Evolutionary conservation across 1,140 invertebrate species (phyloP).

Genomic region (Holcopasites calliopsidis): DNA sequence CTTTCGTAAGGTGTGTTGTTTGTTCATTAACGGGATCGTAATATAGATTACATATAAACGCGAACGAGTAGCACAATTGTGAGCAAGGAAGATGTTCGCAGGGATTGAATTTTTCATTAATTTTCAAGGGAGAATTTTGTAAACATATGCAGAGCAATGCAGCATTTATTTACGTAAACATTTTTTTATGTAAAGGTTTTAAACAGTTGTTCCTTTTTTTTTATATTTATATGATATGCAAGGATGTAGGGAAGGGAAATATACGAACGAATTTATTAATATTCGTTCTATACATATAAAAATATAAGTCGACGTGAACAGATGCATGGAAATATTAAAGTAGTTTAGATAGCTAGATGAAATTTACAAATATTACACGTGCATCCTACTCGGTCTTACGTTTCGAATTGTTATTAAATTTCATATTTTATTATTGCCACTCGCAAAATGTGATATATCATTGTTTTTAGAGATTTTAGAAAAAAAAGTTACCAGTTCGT

Average conservation of each 20-base stretch:
- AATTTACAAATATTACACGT: conserved; percentile 31
- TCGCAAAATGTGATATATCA: neutral
- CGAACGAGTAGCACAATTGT: no score
- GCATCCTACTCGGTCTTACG: conserved; percentile 23
- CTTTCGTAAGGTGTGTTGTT: conserved; percentile 24
- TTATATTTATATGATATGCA: conserved; percentile 13
- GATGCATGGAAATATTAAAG: conserved; percentile 24
- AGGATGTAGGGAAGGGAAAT: conserved; percentile 27
- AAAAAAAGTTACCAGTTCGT: neutral
- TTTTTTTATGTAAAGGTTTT: conserved; percentile 18
- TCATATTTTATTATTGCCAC: neutral
- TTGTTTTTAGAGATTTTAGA: neutral
- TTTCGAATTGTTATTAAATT: conserved; percentile 11
- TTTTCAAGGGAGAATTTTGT: neutral
- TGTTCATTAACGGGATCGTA: conserved; percentile 10
- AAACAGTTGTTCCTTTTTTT: conserved; percentile 10
- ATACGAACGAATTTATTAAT: conserved; percentile 49
- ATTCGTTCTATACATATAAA: conserved; percentile 17
- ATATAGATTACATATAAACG: neutral
- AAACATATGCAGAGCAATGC: neutral
- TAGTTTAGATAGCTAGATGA: conserved; percentile 28
- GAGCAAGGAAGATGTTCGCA: neutral
- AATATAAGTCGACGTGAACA: conserved; percentile 8
- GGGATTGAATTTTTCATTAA: neutral
- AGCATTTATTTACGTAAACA: conserved; percentile 28